phyloP scores from a whole-genome alignment of 1,140 invertebrate genomes.

The Cyphomyrmex costatus region DNA sequence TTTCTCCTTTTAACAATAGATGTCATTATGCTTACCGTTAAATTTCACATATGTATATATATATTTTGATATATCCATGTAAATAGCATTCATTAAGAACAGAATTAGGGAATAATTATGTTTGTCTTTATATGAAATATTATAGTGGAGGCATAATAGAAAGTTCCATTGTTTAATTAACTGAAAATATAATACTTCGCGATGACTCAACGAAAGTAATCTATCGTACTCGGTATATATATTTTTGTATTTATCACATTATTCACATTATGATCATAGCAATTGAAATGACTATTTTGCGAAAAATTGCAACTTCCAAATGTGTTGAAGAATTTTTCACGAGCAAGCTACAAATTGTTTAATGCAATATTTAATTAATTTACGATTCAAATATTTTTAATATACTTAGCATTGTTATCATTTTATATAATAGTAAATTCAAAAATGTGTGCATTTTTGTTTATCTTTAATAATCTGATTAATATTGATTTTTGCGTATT shows the following conservation, averaged over 20 bases:
- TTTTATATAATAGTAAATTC: background rate
- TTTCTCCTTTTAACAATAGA: background rate
- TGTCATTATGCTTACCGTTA: background rate
- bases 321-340: background rate
- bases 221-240: background rate
- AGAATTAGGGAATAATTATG: background rate
- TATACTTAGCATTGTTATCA: background rate
- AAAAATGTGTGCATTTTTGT: background rate
- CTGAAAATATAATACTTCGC: constrained; percentile 34
- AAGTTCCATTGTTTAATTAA: constrained; percentile 35
- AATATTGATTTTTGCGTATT: background rate
- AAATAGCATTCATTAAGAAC: background rate
- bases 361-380: background rate
- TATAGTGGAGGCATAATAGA: background rate
- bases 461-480: background rate
- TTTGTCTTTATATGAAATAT: constrained; percentile 1
- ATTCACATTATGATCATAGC: background rate
- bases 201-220: constrained; percentile 34
- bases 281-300: background rate
- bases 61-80: background rate
- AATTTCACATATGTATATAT: too few relatives aligned
- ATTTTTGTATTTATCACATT: background rate
- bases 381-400: background rate
- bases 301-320: constrained; percentile 6
- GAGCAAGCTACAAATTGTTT: background rate